These are phyloP conservation scores for Mohoua ochrocephala DNA, from an alignment of 2,113 vertebrate species.

Conservation along the genomic window DNA sequence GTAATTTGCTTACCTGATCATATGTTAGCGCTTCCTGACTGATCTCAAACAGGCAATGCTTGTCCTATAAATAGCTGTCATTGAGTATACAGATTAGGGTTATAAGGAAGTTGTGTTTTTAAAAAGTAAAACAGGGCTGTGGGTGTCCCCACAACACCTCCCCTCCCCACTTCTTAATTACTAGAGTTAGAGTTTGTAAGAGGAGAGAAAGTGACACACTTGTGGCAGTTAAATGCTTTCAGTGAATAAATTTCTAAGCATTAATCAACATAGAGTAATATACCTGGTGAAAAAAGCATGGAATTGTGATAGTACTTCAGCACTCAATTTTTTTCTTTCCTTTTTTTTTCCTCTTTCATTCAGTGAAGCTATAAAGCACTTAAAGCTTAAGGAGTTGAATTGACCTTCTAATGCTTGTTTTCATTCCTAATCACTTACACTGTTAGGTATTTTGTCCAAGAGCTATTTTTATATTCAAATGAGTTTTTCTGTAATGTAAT, in stretches of 20 bases:
- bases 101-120: background rate
- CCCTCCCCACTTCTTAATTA: background rate
- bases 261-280: background rate
- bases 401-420: background rate
- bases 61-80: slow-evolving; percentile 11
- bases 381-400: background rate
- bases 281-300: background rate
- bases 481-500: background rate
- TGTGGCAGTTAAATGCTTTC: background rate
- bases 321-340: background rate
- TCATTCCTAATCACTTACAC: background rate
- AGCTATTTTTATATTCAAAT: background rate
- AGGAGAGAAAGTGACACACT: background rate
- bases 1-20: background rate
- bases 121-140: background rate
- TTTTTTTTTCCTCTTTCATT: background rate
- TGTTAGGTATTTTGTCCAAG: background rate
- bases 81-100: background rate
- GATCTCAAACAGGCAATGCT: background rate
- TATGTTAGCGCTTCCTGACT: background rate
- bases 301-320: background rate
- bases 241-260: background rate
- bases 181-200: background rate
- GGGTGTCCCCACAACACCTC: background rate
- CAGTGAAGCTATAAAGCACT: background rate